These are phyloP conservation scores for Colossoma macropomum DNA, from an alignment of 2,113 vertebrate species.

Conservation along the genomic window DNA sequence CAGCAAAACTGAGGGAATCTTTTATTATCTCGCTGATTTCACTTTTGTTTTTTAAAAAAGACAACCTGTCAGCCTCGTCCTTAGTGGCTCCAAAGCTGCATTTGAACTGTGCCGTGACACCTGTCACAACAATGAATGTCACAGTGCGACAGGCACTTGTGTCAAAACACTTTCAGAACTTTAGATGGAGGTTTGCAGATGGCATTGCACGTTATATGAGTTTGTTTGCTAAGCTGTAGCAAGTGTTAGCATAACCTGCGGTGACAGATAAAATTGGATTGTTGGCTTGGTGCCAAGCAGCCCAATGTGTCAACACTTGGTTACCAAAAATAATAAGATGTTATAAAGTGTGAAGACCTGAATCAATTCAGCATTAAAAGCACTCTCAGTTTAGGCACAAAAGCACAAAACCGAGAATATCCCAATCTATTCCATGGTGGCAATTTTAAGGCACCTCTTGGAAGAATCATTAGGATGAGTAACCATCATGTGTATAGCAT, in stretches of 20 bases:
- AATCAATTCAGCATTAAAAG: background rate
- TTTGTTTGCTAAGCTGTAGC: constrained; percentile 17
- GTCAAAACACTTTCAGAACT: constrained; percentile 30
- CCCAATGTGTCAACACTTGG: background rate
- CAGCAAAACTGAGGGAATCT: constrained; percentile 34
- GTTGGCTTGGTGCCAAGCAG: background rate
- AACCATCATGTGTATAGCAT: background rate
- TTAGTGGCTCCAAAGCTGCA: constrained; percentile 35
- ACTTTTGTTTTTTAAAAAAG: constrained; percentile 44
- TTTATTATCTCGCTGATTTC: constrained; percentile 46
- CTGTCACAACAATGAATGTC: constrained; percentile 38
- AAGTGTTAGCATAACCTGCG: constrained; percentile 19
- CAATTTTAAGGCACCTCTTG: background rate
- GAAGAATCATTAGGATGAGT: background rate
- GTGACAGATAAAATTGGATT: constrained; percentile 17
- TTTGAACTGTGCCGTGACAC: constrained; percentile 37
- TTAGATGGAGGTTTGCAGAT: constrained; percentile 5
- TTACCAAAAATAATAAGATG: background rate
- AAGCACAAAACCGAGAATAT: background rate
- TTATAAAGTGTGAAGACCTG: background rate
- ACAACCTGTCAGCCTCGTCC: constrained; percentile 41
- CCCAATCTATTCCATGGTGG: background rate
- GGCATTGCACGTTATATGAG: constrained; percentile 19
- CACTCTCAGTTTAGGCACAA: background rate
- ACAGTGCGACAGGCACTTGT: constrained; percentile 13